These are phyloP conservation scores for Dendrolimus punctatus DNA, from an alignment of 1,140 invertebrate genomes.

Conservation along the genomic window DNA sequence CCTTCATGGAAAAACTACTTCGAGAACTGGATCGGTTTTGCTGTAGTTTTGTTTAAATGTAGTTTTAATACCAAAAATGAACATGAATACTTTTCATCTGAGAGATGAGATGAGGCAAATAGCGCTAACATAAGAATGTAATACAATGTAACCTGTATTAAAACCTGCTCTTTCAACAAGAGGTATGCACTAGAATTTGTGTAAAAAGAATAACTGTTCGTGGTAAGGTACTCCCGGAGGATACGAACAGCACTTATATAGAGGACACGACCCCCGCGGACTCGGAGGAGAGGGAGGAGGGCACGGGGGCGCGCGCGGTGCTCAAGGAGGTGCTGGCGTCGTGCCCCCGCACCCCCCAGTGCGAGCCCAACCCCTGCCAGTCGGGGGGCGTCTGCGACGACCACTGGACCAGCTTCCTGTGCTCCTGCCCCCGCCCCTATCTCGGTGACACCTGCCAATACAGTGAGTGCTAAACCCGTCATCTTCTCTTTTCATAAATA, in stretches of 20 bases:
- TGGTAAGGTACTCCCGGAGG: constrained; percentile 43
- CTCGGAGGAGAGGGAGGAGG: constrained; percentile 12
- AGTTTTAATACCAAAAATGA: too few relatives aligned
- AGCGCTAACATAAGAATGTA: too few relatives aligned
- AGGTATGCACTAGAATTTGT: too few relatives aligned
- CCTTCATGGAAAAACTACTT: too few relatives aligned
- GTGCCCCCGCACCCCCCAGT: constrained; percentile 86
- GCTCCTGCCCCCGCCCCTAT: constrained; percentile 89
- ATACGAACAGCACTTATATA: constrained; percentile 23
- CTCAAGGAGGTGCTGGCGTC: constrained; percentile 73
- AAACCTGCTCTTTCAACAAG: too few relatives aligned
- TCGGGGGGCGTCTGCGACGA: constrained; percentile 92
- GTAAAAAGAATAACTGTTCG: too few relatives aligned
- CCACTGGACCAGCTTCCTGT: constrained; percentile 90
- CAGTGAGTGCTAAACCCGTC: constrained; percentile 65
- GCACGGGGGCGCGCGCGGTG: constrained; percentile 17
- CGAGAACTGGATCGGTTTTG: too few relatives aligned
- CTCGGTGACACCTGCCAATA: constrained; percentile 90
- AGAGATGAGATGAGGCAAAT: too few relatives aligned
- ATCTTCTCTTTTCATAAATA: too few relatives aligned
- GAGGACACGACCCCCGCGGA: constrained; percentile 13
- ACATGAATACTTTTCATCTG: too few relatives aligned
- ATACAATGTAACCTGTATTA: too few relatives aligned
- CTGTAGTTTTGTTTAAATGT: too few relatives aligned
- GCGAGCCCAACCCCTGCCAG: constrained; percentile 88